phyloP scores from a whole-genome alignment of 2,113 vertebrate genomes.

The Ciconia boyciana region DNA sequence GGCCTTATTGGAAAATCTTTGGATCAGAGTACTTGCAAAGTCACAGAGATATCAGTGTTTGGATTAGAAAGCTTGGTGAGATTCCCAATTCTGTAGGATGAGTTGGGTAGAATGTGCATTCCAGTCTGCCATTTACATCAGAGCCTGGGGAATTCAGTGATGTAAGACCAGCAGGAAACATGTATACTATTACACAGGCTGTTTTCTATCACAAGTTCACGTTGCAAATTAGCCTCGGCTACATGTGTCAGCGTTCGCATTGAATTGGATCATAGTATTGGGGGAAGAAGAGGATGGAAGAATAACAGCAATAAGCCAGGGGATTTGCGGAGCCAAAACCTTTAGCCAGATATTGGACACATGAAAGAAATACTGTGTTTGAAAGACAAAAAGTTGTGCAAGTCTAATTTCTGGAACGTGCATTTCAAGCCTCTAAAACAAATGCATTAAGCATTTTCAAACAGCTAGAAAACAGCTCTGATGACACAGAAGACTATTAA shows the following conservation, averaged over 20 bases:
- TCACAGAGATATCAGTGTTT: neutral
- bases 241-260: neutral
- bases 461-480: neutral
- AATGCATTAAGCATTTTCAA: neutral
- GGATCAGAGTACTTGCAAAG: neutral
- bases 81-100: neutral
- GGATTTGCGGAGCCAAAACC: neutral
- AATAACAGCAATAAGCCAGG: neutral
- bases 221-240: neutral
- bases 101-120: neutral
- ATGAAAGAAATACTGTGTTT: neutral
- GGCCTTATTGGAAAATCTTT: slow-evolving; percentile 3
- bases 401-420: neutral
- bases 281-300: neutral
- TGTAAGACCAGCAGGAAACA: neutral
- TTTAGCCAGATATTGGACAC: neutral
- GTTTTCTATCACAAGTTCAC: slow-evolving; percentile 12
- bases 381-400: neutral
- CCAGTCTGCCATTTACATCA: neutral
- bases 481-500: neutral
- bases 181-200: neutral
- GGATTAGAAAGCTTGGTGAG: neutral
- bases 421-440: neutral
- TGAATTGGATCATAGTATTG: neutral
- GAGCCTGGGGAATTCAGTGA: slow-evolving; percentile 18